These are phyloP conservation scores for Variabilichromis moorii DNA, from an alignment of 2,113 vertebrate species.

Conservation along the genomic window DNA sequence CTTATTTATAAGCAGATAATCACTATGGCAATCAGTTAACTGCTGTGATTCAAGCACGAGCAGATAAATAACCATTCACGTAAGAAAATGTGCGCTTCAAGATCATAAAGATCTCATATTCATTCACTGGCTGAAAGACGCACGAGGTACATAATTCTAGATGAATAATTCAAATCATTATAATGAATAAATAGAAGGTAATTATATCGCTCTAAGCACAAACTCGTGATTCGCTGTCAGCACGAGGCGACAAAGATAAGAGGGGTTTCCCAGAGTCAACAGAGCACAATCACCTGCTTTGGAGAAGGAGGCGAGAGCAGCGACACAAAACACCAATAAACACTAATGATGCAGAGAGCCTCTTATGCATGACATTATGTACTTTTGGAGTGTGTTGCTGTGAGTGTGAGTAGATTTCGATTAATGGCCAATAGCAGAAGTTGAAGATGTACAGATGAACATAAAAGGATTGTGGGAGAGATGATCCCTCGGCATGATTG, in stretches of 20 bases:
- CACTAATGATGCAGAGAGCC: conserved; percentile 8
- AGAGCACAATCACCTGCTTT: conserved; percentile 50
- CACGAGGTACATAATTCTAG: conserved; percentile 1
- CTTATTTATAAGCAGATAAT: background rate
- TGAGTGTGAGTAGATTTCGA: background rate
- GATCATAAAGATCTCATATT: background rate
- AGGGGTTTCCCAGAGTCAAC: conserved; percentile 44
- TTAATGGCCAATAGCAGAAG: conserved; percentile 2
- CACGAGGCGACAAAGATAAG: background rate
- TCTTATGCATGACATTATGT: conserved; percentile 15
- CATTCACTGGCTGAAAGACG: background rate
- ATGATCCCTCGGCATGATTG: conserved; percentile 14
- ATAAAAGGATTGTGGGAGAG: conserved; percentile 34
- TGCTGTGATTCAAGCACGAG: background rate
- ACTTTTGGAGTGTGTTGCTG: background rate
- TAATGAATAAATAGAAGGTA: conserved; percentile 46
- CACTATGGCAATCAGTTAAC: background rate
- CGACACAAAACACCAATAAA: conserved; percentile 25
- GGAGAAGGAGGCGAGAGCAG: background rate
- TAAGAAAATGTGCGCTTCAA: background rate
- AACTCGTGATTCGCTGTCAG: conserved; percentile 16
- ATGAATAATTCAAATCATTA: conserved; percentile 55
- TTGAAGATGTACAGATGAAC: conserved; percentile 35
- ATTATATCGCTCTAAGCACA: conserved; percentile 36
- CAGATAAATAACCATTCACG: background rate